A percentile compares a stretch with the other conserved stretches of the same genome.
phyloP scores from a whole-genome alignment of 2,113 vertebrate genomes.

The Synodontis membranacea region DNA sequence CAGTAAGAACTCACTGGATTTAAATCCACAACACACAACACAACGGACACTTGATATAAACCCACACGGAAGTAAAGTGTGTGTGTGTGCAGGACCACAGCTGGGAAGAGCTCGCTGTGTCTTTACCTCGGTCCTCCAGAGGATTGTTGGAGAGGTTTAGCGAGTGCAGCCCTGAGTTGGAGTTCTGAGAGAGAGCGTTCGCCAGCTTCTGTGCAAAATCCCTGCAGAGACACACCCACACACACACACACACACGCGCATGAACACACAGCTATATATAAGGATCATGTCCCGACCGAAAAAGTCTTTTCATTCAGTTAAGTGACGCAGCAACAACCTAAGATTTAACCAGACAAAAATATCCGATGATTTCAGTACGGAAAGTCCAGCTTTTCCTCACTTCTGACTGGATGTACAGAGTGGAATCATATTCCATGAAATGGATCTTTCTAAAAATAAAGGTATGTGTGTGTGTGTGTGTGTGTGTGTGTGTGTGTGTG shows the following conservation, averaged over 20 bases:
- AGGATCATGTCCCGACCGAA: not conserved
- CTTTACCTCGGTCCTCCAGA: slow-evolving; percentile 90
- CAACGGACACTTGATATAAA: not conserved
- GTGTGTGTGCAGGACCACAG: too few species aligned
- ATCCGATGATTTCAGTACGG: too few species aligned
- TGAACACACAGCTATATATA: not conserved
- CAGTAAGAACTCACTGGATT: not conserved
- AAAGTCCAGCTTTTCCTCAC: not conserved
- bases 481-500: not conserved
- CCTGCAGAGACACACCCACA: slow-evolving; percentile 63
- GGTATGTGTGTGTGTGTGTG: not conserved
- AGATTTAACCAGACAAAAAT: too few species aligned
- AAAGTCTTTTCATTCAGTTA: not conserved
- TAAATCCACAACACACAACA: not conserved
- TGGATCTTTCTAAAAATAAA: not conserved
- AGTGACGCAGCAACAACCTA: too few species aligned
- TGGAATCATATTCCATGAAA: not conserved
- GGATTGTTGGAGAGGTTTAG: slow-evolving; percentile 94
- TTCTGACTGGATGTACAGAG: not conserved
- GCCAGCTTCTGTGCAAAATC: slow-evolving; percentile 97
- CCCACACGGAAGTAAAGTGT: not conserved
- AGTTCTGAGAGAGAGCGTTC: slow-evolving; percentile 84
- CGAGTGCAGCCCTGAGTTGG: slow-evolving; percentile 89
- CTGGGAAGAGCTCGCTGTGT: too few species aligned
- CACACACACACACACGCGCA: not conserved